Evolutionary conservation across 2,888 invertebrate species (phyloP).

Genomic region (Morinoia aosen): DNA sequence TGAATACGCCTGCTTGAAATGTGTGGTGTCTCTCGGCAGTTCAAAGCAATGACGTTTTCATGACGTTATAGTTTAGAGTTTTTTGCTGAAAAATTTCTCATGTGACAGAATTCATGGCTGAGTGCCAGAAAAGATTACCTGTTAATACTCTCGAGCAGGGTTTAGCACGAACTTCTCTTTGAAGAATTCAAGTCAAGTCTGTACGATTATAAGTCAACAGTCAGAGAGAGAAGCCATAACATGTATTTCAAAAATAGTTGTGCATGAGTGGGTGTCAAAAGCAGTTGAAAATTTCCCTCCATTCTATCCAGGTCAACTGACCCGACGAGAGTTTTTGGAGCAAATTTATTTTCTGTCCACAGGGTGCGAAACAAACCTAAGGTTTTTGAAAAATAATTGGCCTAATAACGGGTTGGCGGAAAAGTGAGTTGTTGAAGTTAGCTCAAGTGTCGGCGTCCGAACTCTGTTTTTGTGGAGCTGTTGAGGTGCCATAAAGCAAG

Average conservation of each 20-base stretch:
- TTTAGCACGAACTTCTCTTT: not conserved
- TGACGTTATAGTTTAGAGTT: not conserved
- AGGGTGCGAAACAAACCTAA: not conserved
- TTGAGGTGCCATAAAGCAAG: constrained; percentile 51
- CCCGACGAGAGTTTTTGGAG: not conserved
- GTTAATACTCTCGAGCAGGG: not conserved
- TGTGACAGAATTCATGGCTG: not conserved
- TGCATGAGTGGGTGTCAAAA: not conserved
- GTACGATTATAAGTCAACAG: not conserved
- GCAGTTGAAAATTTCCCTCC: not conserved
- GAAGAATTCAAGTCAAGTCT: not conserved
- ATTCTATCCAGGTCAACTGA: not conserved
- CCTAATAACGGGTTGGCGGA: not conserved
- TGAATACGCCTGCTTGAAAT: not conserved
- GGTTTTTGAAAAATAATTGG: not conserved
- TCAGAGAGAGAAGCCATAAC: not conserved
- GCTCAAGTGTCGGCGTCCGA: constrained; percentile 45
- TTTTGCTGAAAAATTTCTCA: not conserved
- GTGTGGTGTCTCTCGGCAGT: not conserved
- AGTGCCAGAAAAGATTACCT: not conserved
- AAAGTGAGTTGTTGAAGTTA: constrained; percentile 35
- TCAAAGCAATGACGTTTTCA: not conserved
- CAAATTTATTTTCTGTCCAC: not conserved
- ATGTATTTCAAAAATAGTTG: not conserved
- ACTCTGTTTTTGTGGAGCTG: constrained; percentile 32